Conservation (phyloP, 2,113 vertebrate genomes). For the Petroica traversi region DNA sequence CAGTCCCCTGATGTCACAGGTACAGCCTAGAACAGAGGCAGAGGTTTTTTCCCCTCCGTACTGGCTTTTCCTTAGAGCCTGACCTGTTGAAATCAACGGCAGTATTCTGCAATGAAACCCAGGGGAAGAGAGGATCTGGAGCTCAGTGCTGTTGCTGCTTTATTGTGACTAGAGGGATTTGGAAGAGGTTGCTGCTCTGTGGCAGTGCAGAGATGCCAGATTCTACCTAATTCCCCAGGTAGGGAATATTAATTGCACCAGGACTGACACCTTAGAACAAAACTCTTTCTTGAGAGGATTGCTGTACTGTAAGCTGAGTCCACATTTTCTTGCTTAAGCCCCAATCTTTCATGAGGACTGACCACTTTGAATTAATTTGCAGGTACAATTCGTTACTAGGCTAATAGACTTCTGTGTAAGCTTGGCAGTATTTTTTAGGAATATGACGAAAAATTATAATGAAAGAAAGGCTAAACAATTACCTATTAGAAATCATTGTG, state of each 20-base stretch:
- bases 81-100: not conserved
- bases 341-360: not conserved
- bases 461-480: not conserved
- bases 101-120: not conserved
- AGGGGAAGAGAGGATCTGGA: not conserved
- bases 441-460: not conserved
- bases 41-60: not conserved
- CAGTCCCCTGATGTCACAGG: conserved; percentile 9
- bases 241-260: not conserved
- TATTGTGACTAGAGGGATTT: not conserved
- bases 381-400: not conserved
- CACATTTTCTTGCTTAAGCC: not conserved
- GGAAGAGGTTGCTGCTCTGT: not conserved
- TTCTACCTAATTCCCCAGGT: not conserved
- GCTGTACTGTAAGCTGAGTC: not conserved
- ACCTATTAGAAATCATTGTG: not conserved
- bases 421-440: not conserved
- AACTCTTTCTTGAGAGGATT: not conserved
- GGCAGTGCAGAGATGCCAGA: not conserved
- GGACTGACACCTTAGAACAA: not conserved
- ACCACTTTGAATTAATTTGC: not conserved
- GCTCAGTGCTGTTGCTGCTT: fast-evolving
- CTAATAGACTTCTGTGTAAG: not conserved
- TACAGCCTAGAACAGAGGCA: not conserved
- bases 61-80: not conserved